Evolutionary conservation across 2,113 vertebrate species (phyloP).

Genomic region (Naja naja): DNA sequence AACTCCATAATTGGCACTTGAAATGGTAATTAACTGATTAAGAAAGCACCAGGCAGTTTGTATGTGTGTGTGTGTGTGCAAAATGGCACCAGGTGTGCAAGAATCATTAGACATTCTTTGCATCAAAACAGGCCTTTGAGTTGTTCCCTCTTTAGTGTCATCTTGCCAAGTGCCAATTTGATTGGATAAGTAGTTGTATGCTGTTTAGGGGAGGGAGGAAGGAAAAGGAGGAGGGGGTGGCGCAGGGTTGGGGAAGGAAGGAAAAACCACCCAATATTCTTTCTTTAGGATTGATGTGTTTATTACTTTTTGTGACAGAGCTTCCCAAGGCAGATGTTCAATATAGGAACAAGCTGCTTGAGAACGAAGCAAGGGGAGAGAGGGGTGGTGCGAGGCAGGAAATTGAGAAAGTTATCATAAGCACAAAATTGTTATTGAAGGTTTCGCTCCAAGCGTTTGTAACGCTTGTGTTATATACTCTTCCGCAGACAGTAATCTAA

Average conservation of each 20-base stretch:
- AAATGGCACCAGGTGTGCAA: conserved; percentile 47
- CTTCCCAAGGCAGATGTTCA: conserved; percentile 80
- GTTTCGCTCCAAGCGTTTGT: conserved; percentile 77
- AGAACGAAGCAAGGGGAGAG: conserved; percentile 69
- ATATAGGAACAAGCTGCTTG: conserved; percentile 79
- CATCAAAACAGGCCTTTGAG: conserved; percentile 47
- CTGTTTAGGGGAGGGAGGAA: background rate
- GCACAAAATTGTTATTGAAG: conserved; percentile 74
- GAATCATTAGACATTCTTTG: conserved; percentile 48
- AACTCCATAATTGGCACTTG: conserved; percentile 66
- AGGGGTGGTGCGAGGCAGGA: conserved; percentile 72
- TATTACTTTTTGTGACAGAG: conserved; percentile 83
- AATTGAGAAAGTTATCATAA: conserved; percentile 82
- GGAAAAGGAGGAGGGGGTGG: background rate
- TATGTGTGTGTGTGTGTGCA: conserved; percentile 14
- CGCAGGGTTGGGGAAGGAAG: no score
- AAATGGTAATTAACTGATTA: conserved; percentile 70
- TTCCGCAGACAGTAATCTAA: conserved; percentile 70
- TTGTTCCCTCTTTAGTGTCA: conserved; percentile 62
- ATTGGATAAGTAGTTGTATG: conserved; percentile 70
- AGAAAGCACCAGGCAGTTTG: conserved; percentile 29
- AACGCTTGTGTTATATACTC: conserved; percentile 75
- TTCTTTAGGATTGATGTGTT: conserved; percentile 83
- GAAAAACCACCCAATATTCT: conserved; percentile 50
- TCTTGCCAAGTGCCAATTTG: conserved; percentile 71